Conservation (phyloP, 2,888 invertebrate species). For the Drosophila austrosaltans region DNA sequence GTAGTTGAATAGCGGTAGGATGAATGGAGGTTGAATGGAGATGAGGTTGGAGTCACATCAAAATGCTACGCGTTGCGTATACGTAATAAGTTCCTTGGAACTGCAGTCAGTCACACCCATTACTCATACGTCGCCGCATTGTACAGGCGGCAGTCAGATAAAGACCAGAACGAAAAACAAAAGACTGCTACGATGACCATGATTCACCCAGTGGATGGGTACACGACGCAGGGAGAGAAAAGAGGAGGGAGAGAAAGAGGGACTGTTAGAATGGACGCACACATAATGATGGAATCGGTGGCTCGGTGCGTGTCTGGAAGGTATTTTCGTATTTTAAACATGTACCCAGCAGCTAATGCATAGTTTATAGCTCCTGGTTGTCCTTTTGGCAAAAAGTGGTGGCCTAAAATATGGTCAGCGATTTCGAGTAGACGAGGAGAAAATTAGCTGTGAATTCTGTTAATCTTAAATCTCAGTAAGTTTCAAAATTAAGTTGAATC, state of each 20-base stretch:
- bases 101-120: constrained; percentile 62
- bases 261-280: constrained; percentile 48
- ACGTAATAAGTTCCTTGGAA: constrained; percentile 75
- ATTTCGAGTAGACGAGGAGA: constrained; percentile 11
- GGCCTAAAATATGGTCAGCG: constrained; percentile 57
- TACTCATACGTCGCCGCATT: constrained; percentile 77
- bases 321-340: constrained; percentile 72
- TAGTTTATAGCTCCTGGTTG: constrained; percentile 65
- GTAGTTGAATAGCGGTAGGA: constrained; percentile 10
- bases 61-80: constrained; percentile 77
- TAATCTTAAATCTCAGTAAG: neutral
- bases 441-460: constrained; percentile 15
- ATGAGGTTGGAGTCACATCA: constrained; percentile 48
- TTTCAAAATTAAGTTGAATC: neutral
- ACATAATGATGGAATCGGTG: constrained; percentile 53
- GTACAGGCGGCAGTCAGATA: constrained; percentile 65
- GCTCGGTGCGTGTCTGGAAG: constrained; percentile 49
- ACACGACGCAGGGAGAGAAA: neutral
- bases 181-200: constrained; percentile 32
- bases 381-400: constrained; percentile 71
- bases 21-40: constrained; percentile 27
- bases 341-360: constrained; percentile 71
- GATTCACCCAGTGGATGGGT: constrained; percentile 6
- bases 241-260: neutral
- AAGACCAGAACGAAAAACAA: constrained; percentile 60